phyloP scores from a whole-genome alignment of 1,140 invertebrate species.

The Drosophila nasuta region DNA sequence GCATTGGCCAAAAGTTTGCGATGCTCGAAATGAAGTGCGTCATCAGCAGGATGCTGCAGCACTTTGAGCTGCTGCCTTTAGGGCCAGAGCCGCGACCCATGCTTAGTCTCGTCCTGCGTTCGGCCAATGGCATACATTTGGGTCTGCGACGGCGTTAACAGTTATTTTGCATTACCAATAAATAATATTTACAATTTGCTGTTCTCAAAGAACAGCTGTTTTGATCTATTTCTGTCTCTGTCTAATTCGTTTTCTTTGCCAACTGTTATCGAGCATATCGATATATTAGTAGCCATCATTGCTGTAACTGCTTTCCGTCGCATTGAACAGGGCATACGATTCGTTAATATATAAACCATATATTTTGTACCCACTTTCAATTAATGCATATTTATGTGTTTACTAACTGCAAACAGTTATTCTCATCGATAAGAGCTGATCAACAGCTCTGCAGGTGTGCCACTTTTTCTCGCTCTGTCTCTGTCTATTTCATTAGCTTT shows the following conservation, averaged over 20 bases:
- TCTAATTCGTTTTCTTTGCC: neutral
- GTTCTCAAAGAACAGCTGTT: neutral
- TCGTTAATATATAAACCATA: too few relatives aligned
- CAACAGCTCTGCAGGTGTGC: too few relatives aligned
- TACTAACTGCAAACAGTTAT: too few relatives aligned
- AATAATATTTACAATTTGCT: neutral
- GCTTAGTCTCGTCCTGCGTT: slow-evolving; percentile 67
- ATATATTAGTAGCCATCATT: too few relatives aligned
- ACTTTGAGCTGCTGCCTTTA: slow-evolving; percentile 74
- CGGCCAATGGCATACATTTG: slow-evolving; percentile 65
- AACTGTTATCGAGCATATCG: neutral
- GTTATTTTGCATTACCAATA: neutral
- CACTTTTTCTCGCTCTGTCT: too few relatives aligned
- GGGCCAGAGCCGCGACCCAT: slow-evolving; percentile 51
- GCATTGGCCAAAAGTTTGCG: slow-evolving; percentile 91
- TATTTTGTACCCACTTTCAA: too few relatives aligned
- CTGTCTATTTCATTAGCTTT: too few relatives aligned
- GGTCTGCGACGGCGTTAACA: slow-evolving; percentile 48
- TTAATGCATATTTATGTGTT: too few relatives aligned
- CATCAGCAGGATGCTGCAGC: slow-evolving; percentile 81
- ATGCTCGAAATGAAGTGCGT: slow-evolving; percentile 90
- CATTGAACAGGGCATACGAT: too few relatives aligned
- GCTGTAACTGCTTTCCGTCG: too few relatives aligned
- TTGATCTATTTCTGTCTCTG: neutral
- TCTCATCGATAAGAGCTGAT: too few relatives aligned